Evolutionary conservation across 2,888 invertebrate genomes (phyloP).

Genomic region (Xestoiulus laeticollis): DNA sequence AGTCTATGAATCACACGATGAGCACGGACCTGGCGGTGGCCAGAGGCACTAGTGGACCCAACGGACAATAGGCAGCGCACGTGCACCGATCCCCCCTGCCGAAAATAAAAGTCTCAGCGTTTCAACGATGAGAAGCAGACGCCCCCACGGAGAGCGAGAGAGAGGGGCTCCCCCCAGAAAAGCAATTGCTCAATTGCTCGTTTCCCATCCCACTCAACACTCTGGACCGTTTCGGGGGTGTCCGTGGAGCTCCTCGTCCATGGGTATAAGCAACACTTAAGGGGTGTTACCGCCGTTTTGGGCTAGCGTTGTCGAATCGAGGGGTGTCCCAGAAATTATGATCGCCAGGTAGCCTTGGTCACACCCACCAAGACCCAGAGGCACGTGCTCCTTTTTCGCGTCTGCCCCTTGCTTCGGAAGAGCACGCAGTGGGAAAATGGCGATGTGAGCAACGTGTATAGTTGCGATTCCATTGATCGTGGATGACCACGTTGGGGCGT

Average conservation of each 20-base stretch:
- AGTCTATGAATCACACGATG: background rate
- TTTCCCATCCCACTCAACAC: constrained; percentile 19
- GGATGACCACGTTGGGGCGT: background rate
- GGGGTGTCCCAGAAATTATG: background rate
- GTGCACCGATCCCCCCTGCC: background rate
- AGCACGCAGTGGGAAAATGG: background rate
- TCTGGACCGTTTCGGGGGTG: background rate
- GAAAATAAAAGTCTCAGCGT: background rate
- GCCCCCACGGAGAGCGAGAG: background rate
- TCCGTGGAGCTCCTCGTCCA: background rate
- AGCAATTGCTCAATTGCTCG: constrained; percentile 18
- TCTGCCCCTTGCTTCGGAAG: background rate
- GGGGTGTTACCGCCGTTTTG: background rate
- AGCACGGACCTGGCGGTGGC: background rate
- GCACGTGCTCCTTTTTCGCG: background rate
- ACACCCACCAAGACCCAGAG: background rate
- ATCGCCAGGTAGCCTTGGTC: constrained; percentile 24
- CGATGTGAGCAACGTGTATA: background rate
- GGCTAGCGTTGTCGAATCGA: background rate
- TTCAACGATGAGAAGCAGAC: constrained; percentile 3
- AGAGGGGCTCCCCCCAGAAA: background rate
- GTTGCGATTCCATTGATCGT: background rate
- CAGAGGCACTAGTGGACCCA: background rate
- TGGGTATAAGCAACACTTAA: background rate
- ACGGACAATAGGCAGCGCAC: background rate